Evolutionary conservation across 2,888 invertebrate species (phyloP).

Genomic region (Lysandra coridon): DNA sequence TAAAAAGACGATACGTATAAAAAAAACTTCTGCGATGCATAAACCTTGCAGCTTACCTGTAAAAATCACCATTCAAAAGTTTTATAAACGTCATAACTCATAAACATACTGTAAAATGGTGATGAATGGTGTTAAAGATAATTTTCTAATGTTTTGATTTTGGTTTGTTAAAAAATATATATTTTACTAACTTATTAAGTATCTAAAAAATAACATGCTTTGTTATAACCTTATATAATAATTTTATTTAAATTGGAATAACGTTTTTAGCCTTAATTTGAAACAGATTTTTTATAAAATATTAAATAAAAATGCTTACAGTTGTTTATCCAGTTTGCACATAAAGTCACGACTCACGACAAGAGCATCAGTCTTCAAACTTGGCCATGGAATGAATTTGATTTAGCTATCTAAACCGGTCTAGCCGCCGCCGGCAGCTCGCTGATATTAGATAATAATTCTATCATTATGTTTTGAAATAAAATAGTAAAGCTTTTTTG

Average conservation of each 20-base stretch:
- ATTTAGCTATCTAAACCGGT: constrained; percentile 79
- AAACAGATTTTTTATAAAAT: not conserved
- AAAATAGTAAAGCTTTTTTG: too few species aligned
- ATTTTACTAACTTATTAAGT: not conserved
- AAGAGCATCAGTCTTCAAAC: constrained; percentile 77
- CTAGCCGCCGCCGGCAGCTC: constrained; percentile 70
- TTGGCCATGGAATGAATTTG: constrained; percentile 77
- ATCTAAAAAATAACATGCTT: too few species aligned
- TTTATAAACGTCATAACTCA: not conserved
- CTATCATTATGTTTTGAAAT: too few species aligned
- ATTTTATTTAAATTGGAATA: not conserved
- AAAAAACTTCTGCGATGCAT: not conserved
- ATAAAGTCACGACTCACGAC: constrained; percentile 73
- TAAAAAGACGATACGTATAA: too few species aligned
- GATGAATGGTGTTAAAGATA: too few species aligned
- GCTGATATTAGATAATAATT: not conserved
- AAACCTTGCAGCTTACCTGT: not conserved
- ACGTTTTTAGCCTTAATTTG: not conserved
- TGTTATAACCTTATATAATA: too few species aligned
- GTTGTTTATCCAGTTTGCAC: constrained; percentile 59
- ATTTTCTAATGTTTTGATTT: not conserved
- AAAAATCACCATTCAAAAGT: not conserved
- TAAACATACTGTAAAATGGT: not conserved
- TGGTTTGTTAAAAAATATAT: not conserved
- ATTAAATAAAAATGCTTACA: not conserved